Evolutionary conservation across 53 echinoderm and acorn worm species (phyloP), one percentile per base, ranked within the genome.

Genomic region (Holothuria scabra): DNA sequence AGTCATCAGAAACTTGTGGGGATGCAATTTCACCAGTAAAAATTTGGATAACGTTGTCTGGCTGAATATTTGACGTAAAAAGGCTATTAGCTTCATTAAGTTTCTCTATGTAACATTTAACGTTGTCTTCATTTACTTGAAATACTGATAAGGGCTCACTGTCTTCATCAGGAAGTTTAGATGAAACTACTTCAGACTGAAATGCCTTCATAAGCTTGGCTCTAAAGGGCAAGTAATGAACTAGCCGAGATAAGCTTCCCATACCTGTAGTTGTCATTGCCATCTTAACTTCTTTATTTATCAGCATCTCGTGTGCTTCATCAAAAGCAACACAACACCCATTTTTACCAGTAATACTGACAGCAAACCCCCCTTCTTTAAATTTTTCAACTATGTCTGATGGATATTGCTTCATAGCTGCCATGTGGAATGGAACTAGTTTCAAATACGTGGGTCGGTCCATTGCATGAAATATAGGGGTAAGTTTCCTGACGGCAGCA

Each of bases 281-380:
- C 88, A 88, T 91, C 59, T 91, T 84, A 24, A 80, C 67, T 23
- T 86, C 84, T 59, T 63, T 88, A 52, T 91, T 92, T 9, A 92
- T 89, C 11, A 86, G 9, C 89, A 92, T 92, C 33, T 92, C 92
- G 63, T 92, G 92, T 1, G 86, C 82, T 31, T 89, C 89, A 84
- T 89, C 88, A 5, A 89, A 55, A 11, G 84, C n/a, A n/a, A n/a
- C 92, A 79, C 86, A 86, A 7, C 49, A 63, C 28, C 76, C 83
- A 79, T 44, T 65, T 32, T 33, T 56, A 21, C 92, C 89, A 46
- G 89, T n/a, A n/a, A n/a, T n/a, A n/a, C n/a, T n/a, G n/a, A n/a
- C n/a, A n/a, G n/a, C n/a, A 16, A 69, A n/a, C n/a, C n/a, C 81
- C 16, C 89, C 92, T 74, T 88, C 87, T 48, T 83, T 34, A 60